phyloP scores from a whole-genome alignment of 2,113 vertebrate species.

The Phrynosoma blainvillii region DNA sequence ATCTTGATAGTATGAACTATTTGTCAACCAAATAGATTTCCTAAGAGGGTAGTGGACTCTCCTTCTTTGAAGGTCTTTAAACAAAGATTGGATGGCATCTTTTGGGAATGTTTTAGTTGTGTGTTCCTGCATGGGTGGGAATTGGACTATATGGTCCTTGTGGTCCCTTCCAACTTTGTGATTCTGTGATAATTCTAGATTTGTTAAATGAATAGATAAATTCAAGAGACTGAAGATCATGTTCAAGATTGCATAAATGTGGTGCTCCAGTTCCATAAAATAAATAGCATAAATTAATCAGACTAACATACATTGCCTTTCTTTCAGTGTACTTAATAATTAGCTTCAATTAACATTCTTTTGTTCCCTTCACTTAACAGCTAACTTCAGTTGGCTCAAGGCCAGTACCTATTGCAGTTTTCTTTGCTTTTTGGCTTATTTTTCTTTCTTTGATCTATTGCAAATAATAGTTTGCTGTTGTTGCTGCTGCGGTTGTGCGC shows the following conservation, averaged over 20 bases:
- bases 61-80: too few relatives aligned
- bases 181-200: neutral
- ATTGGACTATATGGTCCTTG: neutral
- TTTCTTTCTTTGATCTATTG: too few relatives aligned
- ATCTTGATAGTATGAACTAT: too few relatives aligned
- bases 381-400: neutral
- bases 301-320: neutral
- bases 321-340: neutral
- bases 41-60: too few relatives aligned
- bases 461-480: too few relatives aligned
- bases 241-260: neutral
- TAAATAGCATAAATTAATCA: neutral
- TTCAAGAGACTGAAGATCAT: neutral
- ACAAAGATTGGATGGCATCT: too few relatives aligned
- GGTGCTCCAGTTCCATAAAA: neutral
- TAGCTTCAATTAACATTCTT: too few relatives aligned
- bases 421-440: too few relatives aligned
- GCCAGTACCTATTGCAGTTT: neutral
- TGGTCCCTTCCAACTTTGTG: neutral
- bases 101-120: too few relatives aligned
- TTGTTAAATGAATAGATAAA: neutral
- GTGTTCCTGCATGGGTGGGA: too few relatives aligned
- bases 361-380: neutral
- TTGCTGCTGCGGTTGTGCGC: too few relatives aligned
- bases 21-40: too few relatives aligned